A percentile compares a stretch with the other conserved stretches of the same genome.
These are phyloP conservation scores for Andrena cerasifolii DNA, from an alignment of 1,140 invertebrate species.

Conservation along the genomic window DNA sequence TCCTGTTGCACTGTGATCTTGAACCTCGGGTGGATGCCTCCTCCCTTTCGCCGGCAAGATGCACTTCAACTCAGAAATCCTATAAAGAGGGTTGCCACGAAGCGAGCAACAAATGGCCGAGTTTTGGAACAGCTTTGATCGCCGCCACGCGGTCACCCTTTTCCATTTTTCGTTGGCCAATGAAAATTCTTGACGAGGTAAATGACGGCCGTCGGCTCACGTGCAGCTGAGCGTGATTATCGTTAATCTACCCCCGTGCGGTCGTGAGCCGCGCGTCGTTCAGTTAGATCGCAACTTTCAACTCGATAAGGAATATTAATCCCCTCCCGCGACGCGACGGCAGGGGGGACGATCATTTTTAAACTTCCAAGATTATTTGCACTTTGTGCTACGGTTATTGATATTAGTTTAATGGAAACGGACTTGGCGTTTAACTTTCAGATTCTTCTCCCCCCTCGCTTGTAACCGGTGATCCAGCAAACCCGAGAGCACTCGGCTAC, in stretches of 20 bases:
- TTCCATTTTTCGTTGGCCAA: neutral
- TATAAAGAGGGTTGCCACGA: neutral
- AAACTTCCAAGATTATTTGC: slow-evolving; percentile 43
- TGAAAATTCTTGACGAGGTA: slow-evolving; percentile 31
- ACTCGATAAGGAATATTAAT: slow-evolving; percentile 49
- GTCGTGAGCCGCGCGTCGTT: slow-evolving; percentile 1
- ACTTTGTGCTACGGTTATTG: slow-evolving; percentile 31
- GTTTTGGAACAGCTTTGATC: neutral
- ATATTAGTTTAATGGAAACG: slow-evolving; percentile 45
- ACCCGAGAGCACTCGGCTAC: slow-evolving; percentile 19
- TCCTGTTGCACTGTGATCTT: neutral
- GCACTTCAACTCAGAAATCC: neutral
- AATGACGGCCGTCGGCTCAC: slow-evolving; percentile 27
- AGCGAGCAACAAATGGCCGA: slow-evolving; percentile 17
- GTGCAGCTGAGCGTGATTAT: slow-evolving; percentile 41
- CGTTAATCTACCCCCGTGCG: slow-evolving; percentile 32
- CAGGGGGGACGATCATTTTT: slow-evolving; percentile 25
- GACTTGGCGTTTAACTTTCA: slow-evolving; percentile 36
- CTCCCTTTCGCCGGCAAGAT: neutral
- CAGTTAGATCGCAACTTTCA: slow-evolving; percentile 19
- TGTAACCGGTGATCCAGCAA: slow-evolving; percentile 1
- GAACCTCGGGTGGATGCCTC: neutral
- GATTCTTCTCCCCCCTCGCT: slow-evolving; percentile 17
- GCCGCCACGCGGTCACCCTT: neutral
- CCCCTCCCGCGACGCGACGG: neutral